These are phyloP conservation scores for Oconnorella tubifera DNA, from an alignment of 2,888 invertebrate genomes.

Conservation along the genomic window DNA sequence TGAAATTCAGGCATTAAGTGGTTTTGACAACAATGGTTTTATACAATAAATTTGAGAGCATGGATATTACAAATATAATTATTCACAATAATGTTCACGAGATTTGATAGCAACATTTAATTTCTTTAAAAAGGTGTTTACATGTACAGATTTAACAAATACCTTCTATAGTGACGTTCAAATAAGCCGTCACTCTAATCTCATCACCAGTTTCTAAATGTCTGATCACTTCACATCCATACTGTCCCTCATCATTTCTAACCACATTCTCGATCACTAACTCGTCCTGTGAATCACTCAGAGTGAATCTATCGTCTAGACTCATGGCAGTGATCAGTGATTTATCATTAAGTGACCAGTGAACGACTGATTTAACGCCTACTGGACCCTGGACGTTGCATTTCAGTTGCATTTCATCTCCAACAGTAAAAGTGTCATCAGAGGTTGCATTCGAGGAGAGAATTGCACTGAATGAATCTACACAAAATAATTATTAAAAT, in stretches of 20 bases:
- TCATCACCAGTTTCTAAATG: neutral
- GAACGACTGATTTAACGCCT: conserved; percentile 40
- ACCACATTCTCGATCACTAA: conserved; percentile 41
- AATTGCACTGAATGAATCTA: neutral
- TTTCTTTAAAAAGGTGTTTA: too few species aligned
- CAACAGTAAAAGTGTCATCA: conserved; percentile 40
- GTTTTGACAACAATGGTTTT: too few species aligned
- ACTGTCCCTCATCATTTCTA: conserved; percentile 45
- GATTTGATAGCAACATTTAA: too few species aligned
- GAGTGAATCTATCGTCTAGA: neutral
- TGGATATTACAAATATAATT: too few species aligned
- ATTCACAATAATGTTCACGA: too few species aligned
- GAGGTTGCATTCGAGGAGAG: conserved; percentile 25
- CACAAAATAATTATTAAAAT: neutral
- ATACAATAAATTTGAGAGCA: too few species aligned
- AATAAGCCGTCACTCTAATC: conserved; percentile 38
- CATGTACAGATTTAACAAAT: too few species aligned
- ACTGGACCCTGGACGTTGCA: conserved; percentile 48
- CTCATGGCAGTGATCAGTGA: conserved; percentile 25
- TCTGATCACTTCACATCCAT: conserved; percentile 46
- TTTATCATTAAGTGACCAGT: conserved; percentile 39
- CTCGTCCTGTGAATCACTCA: conserved; percentile 29
- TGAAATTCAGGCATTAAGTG: too few species aligned
- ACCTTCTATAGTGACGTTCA: conserved; percentile 45
- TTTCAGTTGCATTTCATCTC: conserved; percentile 41